Conservation (phyloP, 1,140 invertebrate species). For the Apocrypta bakeri region DNA sequence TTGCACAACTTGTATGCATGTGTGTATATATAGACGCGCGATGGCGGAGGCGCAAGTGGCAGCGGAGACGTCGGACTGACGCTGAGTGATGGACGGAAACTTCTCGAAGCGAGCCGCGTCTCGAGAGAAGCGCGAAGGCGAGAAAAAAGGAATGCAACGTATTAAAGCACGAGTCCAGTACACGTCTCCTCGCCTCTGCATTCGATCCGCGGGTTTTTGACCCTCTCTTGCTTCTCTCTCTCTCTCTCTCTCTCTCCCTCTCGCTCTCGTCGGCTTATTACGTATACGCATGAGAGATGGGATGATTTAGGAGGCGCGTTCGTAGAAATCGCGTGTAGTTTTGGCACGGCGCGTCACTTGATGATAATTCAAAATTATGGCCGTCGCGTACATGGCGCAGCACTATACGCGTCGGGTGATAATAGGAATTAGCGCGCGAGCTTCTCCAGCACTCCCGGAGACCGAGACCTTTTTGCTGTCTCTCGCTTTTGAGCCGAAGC, state of each 20-base stretch:
- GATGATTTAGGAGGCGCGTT: conserved; percentile 41
- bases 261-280: not conserved
- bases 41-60: conserved; percentile 14
- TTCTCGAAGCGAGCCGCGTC: conserved; percentile 50
- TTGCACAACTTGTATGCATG: too few relatives aligned
- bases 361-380: conserved; percentile 45
- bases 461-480: conserved; percentile 2
- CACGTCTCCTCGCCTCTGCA: conserved; percentile 26
- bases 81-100: conserved; percentile 69
- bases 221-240: not conserved
- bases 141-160: conserved; percentile 37
- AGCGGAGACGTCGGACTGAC: conserved; percentile 56
- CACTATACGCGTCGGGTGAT: not conserved
- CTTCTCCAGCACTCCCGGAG: not conserved
- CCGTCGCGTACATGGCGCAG: conserved; percentile 5
- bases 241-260: not conserved
- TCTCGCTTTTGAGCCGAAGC: not conserved
- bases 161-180: conserved; percentile 40
- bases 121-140: not conserved
- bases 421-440: conserved; percentile 18
- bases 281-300: conserved; percentile 20
- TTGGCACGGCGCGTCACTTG: conserved; percentile 27
- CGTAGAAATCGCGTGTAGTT: conserved; percentile 36
- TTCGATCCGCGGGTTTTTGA: conserved; percentile 49
- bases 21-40: conserved; percentile 49